phyloP scores from a whole-genome alignment of 2,888 invertebrate genomes.

The Boloria selene region DNA sequence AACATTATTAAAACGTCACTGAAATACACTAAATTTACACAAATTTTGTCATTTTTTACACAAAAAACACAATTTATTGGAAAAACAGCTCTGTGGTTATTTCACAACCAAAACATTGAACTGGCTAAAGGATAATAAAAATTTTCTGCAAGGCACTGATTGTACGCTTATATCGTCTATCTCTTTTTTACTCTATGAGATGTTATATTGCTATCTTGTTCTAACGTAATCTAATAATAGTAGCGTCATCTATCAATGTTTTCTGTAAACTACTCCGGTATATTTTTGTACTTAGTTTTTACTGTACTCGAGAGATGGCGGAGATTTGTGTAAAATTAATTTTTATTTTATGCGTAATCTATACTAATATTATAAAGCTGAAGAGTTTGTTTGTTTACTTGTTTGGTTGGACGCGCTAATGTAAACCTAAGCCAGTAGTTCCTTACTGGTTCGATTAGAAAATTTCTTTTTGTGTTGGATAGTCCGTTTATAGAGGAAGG shows the following conservation, averaged over 20 bases:
- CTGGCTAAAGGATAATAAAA: conserved; percentile 35
- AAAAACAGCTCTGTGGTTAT: conserved; percentile 8
- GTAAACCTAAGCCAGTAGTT: too few species aligned
- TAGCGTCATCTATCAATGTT: conserved; percentile 14
- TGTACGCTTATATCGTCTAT: not conserved
- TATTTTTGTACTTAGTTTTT: not conserved
- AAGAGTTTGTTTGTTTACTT: too few species aligned
- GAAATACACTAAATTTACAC: not conserved
- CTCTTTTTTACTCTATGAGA: conserved; percentile 21
- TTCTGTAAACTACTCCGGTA: not conserved
- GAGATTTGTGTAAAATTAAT: too few species aligned
- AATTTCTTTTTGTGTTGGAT: too few species aligned
- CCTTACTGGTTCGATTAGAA: too few species aligned
- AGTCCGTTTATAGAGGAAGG: too few species aligned
- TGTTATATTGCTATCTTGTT: not conserved
- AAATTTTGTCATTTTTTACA: conserved; percentile 15
- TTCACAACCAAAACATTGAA: conserved; percentile 45
- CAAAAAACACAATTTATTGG: conserved; percentile 5
- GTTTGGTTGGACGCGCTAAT: too few species aligned
- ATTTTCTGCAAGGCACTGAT: conserved; percentile 22
- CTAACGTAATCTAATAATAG: not conserved
- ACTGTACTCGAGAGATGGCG: not conserved
- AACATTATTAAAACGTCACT: conserved; percentile 5
- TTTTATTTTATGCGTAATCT: too few species aligned
- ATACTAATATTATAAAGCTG: too few species aligned